These are phyloP conservation scores for Orthosia incerta DNA, from an alignment of 2,888 invertebrate species.

Conservation along the genomic window DNA sequence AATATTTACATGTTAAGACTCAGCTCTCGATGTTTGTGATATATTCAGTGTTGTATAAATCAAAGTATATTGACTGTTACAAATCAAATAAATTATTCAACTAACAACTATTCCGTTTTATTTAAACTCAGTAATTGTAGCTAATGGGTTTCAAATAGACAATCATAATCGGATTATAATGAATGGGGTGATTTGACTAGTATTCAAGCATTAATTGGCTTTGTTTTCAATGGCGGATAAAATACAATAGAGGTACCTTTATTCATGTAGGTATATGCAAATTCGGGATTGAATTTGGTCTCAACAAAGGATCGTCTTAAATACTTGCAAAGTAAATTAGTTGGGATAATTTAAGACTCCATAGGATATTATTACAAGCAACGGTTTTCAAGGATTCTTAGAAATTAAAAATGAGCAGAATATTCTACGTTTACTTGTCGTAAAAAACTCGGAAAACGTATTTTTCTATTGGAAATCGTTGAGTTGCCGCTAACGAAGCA, in stretches of 20 bases:
- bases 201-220: conserved; percentile 23
- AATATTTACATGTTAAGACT: conserved; percentile 38
- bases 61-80: conserved; percentile 62
- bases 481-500: not conserved
- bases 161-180: conserved; percentile 60
- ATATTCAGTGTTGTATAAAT: conserved; percentile 60
- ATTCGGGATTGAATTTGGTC: conserved; percentile 29
- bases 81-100: conserved; percentile 57
- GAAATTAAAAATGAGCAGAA: not conserved
- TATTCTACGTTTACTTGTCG: not conserved
- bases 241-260: conserved; percentile 21
- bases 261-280: conserved; percentile 27
- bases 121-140: conserved; percentile 29
- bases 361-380: not conserved
- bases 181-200: conserved; percentile 42
- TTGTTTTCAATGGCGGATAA: conserved; percentile 43
- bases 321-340: conserved; percentile 21
- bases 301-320: conserved; percentile 15
- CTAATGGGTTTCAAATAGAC: conserved; percentile 52
- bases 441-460: not conserved
- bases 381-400: not conserved
- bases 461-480: not conserved
- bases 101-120: conserved; percentile 22
- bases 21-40: conserved; percentile 70
- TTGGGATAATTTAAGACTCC: not conserved